These are phyloP conservation scores for Alethe diademata DNA, from an alignment of 2,113 vertebrate species.

Conservation along the genomic window DNA sequence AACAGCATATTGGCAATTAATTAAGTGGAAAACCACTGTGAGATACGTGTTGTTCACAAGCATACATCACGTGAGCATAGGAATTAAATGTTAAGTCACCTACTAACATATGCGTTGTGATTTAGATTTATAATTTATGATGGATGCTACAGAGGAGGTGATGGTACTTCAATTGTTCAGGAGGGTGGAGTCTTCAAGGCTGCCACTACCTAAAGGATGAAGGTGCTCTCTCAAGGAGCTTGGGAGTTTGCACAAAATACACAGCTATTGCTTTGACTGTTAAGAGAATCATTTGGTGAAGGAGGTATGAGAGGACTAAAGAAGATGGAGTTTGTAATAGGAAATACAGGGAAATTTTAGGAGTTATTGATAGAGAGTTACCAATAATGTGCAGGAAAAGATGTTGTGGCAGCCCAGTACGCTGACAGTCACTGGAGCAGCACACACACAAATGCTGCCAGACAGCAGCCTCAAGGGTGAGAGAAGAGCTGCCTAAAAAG, in stretches of 20 bases:
- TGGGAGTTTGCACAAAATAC: background rate
- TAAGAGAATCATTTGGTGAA: background rate
- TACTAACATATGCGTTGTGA: background rate
- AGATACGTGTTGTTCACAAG: background rate
- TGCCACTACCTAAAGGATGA: background rate
- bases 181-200: background rate
- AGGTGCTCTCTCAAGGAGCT: background rate
- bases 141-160: background rate
- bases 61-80: background rate
- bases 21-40: background rate
- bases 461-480: background rate
- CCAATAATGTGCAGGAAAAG: accelerated
- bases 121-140: background rate
- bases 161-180: background rate
- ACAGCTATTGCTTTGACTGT: background rate
- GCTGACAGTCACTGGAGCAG: background rate
- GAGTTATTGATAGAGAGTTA: background rate
- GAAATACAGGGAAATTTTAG: background rate
- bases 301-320: background rate
- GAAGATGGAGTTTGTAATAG: background rate
- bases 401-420: accelerated
- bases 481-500: background rate
- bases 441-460: background rate
- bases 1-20: background rate
- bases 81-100: conserved; percentile 1